Evolutionary conservation across 2,113 vertebrate species (phyloP), one percentile per base, ranked within the genome.

Genomic region (Pyrgilauda ruficollis): DNA sequence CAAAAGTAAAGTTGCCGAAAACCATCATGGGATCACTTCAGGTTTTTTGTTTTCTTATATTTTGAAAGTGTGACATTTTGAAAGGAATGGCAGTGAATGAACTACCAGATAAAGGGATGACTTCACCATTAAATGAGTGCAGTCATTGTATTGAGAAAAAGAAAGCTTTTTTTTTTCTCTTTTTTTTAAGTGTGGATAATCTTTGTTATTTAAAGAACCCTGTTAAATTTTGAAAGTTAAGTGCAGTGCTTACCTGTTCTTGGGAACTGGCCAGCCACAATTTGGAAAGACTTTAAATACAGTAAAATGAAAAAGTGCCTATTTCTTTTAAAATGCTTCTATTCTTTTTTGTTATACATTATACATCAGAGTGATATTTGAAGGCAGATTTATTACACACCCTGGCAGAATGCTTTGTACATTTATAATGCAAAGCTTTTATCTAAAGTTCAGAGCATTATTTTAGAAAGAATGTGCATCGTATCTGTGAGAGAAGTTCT

Each of bases 371-470:
- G 92, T 86, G 93, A 95, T 97, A 97, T 94, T 87, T 97, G 94
- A 97, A 98, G 87, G 87, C 86, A 83, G 87, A 97, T 97, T 97
- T 98, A 97, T 97, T 96, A 97, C 96, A 94, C 91, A 94, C 73
- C 87, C 88, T 97, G 92, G 87, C 86, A 96, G 82, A 96, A 96
- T 94, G 85, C 94, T 97, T 97, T 98, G 92, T 94, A 96, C 94
- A 98, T 97, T 97, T 97, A 97, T 97, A 98, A 97, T 97, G 95
- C 79, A 97, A 95, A 97, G 95, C 97, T 97, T 96, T 97, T 96
- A 98, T 98, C 87, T 97, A 97, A 97, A 97, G 97, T 97, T 98
- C 95, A 94, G 76, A 85, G 88, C 86, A 94, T 97, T 98, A 97
- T 97, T 97, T 97, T 94, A 97, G 89, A 88, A 97, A 94, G 89